Percentiles rank a stretch among this genome's conserved stretches.
phyloP scores from a whole-genome alignment of 2,888 invertebrate genomes.

The Axea sp. region DNA sequence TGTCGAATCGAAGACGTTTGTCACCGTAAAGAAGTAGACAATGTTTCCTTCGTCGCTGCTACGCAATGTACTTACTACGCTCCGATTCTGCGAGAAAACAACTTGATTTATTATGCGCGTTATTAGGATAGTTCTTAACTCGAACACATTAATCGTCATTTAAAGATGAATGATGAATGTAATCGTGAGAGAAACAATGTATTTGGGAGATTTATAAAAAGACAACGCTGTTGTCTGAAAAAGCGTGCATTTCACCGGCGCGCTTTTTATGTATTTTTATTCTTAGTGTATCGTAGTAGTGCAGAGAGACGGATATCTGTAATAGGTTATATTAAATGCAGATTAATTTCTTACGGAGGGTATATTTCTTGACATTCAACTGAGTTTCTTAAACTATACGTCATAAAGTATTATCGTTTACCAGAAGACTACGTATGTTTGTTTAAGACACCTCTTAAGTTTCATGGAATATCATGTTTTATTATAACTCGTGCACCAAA shows the following conservation, averaged over 20 bases:
- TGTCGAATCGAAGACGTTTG: conserved; percentile 61
- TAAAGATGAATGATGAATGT: conserved; percentile 50
- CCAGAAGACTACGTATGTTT: conserved; percentile 27
- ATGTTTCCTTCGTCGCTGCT: conserved; percentile 54
- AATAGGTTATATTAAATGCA: conserved; percentile 37
- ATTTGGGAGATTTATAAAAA: conserved; percentile 18
- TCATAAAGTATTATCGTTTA: conserved; percentile 48
- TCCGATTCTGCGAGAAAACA: conserved; percentile 56
- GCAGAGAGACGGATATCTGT: conserved; percentile 8
- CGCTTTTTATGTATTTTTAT: conserved; percentile 7
- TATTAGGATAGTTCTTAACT: conserved; percentile 59
- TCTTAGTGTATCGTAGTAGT: neutral
- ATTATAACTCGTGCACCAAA: conserved; percentile 18
- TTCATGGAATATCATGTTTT: conserved; percentile 35
- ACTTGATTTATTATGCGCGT: conserved; percentile 61
- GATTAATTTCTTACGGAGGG: conserved; percentile 42
- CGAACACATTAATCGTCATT: conserved; percentile 57
- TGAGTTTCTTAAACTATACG: conserved; percentile 47
- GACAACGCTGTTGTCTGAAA: neutral
- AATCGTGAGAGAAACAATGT: conserved; percentile 25
- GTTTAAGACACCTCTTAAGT: conserved; percentile 42
- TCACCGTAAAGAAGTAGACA: conserved; percentile 59
- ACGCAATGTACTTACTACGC: conserved; percentile 55
- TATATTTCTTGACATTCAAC: conserved; percentile 32
- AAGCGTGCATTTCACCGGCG: neutral